Evolutionary conservation across 1,140 invertebrate species (phyloP).

Genomic region (Heliconius himera): DNA sequence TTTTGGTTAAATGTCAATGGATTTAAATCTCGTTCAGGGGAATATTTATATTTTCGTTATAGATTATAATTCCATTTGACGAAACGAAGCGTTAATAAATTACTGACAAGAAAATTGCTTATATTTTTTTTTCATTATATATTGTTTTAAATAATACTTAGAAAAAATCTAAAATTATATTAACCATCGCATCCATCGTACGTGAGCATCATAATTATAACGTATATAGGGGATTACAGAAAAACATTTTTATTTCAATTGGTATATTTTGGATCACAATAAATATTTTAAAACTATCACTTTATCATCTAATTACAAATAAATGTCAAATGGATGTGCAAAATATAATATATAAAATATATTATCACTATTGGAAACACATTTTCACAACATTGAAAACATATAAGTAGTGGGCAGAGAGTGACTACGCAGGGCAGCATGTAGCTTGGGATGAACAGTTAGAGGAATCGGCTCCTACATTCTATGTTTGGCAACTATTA

Average conservation of each 20-base stretch:
- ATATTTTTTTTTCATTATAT: too few species aligned
- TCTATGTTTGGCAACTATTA: constrained; percentile 41
- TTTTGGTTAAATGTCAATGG: neutral
- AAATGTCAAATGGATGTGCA: constrained; percentile 20
- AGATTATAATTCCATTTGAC: too few species aligned
- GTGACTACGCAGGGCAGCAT: neutral
- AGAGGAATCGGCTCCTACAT: constrained; percentile 14
- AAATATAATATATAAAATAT: constrained; percentile 23
- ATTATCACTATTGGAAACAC: constrained; percentile 67
- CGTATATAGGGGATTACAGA: neutral
- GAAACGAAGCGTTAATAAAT: too few species aligned
- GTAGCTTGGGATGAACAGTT: neutral
- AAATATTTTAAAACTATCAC: constrained; percentile 62
- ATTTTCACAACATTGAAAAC: constrained; percentile 68
- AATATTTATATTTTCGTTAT: neutral
- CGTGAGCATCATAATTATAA: too few species aligned
- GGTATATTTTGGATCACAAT: constrained; percentile 71
- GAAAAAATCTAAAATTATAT: too few species aligned
- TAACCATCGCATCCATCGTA: too few species aligned
- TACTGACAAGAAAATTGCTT: too few species aligned
- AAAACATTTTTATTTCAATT: constrained; percentile 42
- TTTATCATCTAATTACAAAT: constrained; percentile 44
- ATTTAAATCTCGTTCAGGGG: neutral
- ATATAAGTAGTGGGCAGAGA: constrained; percentile 1
- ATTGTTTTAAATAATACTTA: too few species aligned